These are phyloP conservation scores for Ptychobarbus kaznakovi DNA, from an alignment of 2,797 vertebrate genomes.

Conservation along the genomic window DNA sequence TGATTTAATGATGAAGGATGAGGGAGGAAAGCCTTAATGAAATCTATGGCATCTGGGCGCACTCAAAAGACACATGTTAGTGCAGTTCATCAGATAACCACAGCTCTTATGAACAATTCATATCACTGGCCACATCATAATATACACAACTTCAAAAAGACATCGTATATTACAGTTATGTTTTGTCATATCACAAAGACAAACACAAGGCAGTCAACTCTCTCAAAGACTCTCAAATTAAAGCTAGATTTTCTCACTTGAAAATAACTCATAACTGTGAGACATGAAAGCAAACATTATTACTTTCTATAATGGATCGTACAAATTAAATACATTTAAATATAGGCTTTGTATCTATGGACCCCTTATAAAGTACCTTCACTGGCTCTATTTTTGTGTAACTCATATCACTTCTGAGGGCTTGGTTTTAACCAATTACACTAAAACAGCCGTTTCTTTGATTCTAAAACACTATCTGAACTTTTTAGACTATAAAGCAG, in stretches of 20 bases:
- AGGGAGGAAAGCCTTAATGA: neutral
- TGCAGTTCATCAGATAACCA: neutral
- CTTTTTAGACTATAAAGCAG: neutral
- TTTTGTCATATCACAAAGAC: neutral
- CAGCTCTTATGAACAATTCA: slow-evolving; percentile 3
- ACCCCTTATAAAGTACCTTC: neutral
- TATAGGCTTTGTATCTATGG: neutral
- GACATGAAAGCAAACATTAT: neutral
- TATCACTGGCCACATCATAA: neutral
- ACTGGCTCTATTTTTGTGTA: neutral
- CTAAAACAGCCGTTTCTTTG: neutral
- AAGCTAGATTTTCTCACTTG: neutral
- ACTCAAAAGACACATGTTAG: slow-evolving; percentile 28
- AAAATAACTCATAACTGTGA: neutral
- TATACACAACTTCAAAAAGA: neutral
- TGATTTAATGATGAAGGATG: slow-evolving; percentile 6
- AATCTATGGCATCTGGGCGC: slow-evolving; percentile 13
- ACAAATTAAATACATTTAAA: neutral
- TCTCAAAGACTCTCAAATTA: neutral
- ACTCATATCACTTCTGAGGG: neutral
- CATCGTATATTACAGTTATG: neutral
- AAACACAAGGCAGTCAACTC: neutral
- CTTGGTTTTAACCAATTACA: neutral
- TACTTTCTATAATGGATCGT: neutral
- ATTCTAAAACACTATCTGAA: neutral